phyloP scores from a whole-genome alignment of 2,113 vertebrate species.

The Sturnira hondurensis region DNA sequence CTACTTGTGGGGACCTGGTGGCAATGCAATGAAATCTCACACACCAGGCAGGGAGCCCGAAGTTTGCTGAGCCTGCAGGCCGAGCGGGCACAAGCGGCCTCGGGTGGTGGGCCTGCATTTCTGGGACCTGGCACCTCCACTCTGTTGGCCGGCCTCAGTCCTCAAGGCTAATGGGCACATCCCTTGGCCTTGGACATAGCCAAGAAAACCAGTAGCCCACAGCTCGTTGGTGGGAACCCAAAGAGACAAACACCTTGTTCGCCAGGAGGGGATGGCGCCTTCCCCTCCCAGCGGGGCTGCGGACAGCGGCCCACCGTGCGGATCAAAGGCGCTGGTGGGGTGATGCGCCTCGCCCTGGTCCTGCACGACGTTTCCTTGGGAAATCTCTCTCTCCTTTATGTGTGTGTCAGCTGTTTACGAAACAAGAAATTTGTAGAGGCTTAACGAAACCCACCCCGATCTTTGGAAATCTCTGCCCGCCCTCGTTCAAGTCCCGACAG shows the following conservation, averaged over 20 bases:
- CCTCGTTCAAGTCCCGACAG: constrained; percentile 34
- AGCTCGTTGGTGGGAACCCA: background rate
- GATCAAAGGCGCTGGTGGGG: background rate
- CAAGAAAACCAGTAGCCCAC: background rate
- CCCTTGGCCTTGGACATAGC: background rate
- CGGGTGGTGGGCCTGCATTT: fast-evolving
- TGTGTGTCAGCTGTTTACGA: constrained; percentile 15
- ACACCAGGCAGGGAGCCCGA: fast-evolving
- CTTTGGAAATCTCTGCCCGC: constrained; percentile 28
- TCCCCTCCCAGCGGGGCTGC: background rate
- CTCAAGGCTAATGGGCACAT: background rate
- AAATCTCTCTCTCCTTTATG: background rate
- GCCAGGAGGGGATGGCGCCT: background rate
- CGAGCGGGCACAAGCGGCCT: background rate
- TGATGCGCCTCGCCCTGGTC: background rate
- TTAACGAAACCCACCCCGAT: constrained; percentile 30
- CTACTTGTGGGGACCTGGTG: fast-evolving
- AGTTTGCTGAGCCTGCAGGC: fast-evolving
- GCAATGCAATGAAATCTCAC: fast-evolving
- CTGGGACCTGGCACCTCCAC: background rate
- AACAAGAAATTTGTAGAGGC: background rate
- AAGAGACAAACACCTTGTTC: constrained; percentile 4
- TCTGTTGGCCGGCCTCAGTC: background rate
- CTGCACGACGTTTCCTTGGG: background rate
- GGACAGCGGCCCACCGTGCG: fast-evolving